A percentile compares a stretch with the other conserved stretches of the same genome.
These are phyloP conservation scores for Diabrotica undecimpunctata DNA, from an alignment of 1,140 invertebrate genomes.

Conservation along the genomic window DNA sequence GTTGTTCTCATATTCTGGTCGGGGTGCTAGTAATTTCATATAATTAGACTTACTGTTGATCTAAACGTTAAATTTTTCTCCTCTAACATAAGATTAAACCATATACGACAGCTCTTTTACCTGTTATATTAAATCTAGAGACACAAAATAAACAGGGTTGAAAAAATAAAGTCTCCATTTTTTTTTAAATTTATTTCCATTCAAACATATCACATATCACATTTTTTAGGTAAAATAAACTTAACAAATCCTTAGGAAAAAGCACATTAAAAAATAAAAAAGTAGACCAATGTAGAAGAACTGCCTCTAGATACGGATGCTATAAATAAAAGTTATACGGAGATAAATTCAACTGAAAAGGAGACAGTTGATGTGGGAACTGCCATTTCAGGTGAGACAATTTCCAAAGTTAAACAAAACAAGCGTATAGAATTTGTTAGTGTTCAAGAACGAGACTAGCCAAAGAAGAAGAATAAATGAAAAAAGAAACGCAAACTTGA, in stretches of 20 bases:
- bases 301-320: background rate
- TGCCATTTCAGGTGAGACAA: background rate
- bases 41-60: background rate
- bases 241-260: too few species aligned
- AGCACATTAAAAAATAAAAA: too few species aligned
- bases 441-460: background rate
- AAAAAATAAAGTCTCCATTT: too few species aligned
- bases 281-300: background rate
- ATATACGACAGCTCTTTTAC: too few species aligned
- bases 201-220: too few species aligned
- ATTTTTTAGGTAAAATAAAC: too few species aligned
- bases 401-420: background rate
- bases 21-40: background rate
- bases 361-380: background rate
- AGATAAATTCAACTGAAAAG: background rate
- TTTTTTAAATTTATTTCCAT: too few species aligned
- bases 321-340: background rate
- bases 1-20: background rate
- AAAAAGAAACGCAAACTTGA: background rate
- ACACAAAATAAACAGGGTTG: too few species aligned
- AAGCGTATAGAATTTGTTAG: conserved; percentile 26
- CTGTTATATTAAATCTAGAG: too few species aligned
- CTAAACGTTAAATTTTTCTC: background rate
- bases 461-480: conserved; percentile 10
- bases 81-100: background rate